Conservation (phyloP, 2,113 vertebrate genomes). For the Cisticola juncidis region DNA sequence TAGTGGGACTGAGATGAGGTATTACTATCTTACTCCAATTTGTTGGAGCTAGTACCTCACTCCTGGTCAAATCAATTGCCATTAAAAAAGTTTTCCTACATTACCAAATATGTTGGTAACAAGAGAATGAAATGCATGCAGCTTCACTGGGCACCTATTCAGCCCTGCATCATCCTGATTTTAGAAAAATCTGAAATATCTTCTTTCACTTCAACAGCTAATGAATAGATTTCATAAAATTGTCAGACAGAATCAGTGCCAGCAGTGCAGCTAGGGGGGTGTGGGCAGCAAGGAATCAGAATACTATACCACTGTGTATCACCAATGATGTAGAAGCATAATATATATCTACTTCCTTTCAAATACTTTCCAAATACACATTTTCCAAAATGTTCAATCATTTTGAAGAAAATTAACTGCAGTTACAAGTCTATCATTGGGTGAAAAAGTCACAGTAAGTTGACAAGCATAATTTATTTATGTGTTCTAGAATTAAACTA, state of each 20-base stretch:
- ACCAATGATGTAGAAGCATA: not conserved
- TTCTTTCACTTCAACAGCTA: not conserved
- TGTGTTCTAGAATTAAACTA: constrained; percentile 44
- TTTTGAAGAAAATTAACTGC: constrained; percentile 3
- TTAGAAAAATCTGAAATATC: not conserved
- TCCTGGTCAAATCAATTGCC: not conserved
- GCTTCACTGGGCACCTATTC: not conserved
- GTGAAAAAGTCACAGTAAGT: constrained; percentile 28
- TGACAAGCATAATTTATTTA: constrained; percentile 50
- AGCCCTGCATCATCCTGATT: not conserved
- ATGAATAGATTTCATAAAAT: not conserved
- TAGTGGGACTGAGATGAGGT: not conserved
- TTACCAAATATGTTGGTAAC: not conserved
- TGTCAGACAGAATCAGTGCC: not conserved
- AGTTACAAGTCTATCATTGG: constrained; percentile 1
- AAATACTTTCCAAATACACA: not conserved
- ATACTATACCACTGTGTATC: not conserved
- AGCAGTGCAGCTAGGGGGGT: not conserved
- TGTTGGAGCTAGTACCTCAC: not conserved
- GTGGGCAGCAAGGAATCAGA: not conserved
- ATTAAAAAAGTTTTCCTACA: not conserved
- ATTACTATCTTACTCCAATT: not conserved
- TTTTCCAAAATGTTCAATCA: constrained; percentile 21
- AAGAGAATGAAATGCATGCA: not conserved
- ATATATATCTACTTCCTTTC: not conserved